Conservation (phyloP, 2,113 vertebrate species). For the Oryzias melastigma region DNA sequence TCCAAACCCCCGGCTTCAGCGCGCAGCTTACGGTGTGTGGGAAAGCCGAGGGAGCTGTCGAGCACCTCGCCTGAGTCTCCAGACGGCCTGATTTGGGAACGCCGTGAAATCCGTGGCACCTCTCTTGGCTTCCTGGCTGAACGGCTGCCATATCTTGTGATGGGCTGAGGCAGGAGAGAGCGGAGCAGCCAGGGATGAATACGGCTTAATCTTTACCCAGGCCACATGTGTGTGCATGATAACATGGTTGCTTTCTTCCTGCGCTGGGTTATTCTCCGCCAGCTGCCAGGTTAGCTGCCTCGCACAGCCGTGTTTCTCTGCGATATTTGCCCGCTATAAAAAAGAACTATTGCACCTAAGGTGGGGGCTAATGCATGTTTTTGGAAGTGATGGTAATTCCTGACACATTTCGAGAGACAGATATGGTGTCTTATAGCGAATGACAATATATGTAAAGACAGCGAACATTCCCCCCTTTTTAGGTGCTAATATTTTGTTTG, state of each 20-base stretch:
- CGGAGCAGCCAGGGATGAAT: constrained; percentile 82
- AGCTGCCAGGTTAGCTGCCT: constrained; percentile 82
- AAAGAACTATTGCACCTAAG: constrained; percentile 72
- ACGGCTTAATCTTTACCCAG: constrained; percentile 83
- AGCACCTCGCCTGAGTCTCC: constrained; percentile 69
- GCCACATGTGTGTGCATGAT: constrained; percentile 84
- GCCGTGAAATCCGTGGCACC: constrained; percentile 80
- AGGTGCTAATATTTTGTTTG: constrained; percentile 71
- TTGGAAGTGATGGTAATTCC: constrained; percentile 81
- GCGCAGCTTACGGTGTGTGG: constrained; percentile 59
- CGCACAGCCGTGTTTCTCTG: constrained; percentile 75
- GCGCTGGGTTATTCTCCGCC: constrained; percentile 69
- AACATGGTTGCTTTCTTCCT: constrained; percentile 81
- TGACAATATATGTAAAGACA: constrained; percentile 78
- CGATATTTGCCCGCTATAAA: constrained; percentile 79
- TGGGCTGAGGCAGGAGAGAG: constrained; percentile 81
- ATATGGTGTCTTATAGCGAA: constrained; percentile 75
- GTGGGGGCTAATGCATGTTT: constrained; percentile 82
- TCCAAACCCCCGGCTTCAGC: constrained; percentile 58
- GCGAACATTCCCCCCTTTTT: constrained; percentile 54
- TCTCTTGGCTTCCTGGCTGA: constrained; percentile 78
- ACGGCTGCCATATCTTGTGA: constrained; percentile 81
- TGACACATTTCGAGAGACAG: constrained; percentile 78
- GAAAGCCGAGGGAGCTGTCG: constrained; percentile 55
- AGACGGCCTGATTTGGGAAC: constrained; percentile 70